These are phyloP conservation scores for Corydoras sp. DNA, from an alignment of 2,113 vertebrate genomes.

Conservation along the genomic window DNA sequence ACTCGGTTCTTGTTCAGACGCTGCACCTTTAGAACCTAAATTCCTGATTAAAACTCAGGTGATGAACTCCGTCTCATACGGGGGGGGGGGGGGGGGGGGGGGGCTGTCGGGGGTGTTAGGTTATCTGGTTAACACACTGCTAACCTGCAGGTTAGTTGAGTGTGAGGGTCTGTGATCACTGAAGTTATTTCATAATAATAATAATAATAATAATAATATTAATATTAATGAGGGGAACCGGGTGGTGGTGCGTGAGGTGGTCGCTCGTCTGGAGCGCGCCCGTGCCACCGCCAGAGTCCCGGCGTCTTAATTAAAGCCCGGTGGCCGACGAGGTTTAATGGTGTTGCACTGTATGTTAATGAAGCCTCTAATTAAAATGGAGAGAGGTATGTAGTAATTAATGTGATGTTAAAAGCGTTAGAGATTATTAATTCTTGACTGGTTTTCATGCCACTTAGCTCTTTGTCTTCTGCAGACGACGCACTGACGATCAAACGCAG, in stretches of 20 bases:
- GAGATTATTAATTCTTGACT: slow-evolving; percentile 35
- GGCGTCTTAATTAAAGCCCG: slow-evolving; percentile 37
- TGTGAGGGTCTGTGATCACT: too few relatives aligned
- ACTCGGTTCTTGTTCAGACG: background rate
- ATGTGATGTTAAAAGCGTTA: slow-evolving; percentile 38
- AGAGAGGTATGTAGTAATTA: slow-evolving; percentile 37
- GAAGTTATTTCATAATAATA: too few relatives aligned
- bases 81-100: too few relatives aligned
- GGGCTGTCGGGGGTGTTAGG: too few relatives aligned
- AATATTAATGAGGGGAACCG: too few relatives aligned
- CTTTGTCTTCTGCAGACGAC: slow-evolving; percentile 20
- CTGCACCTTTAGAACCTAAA: slow-evolving; percentile 17
- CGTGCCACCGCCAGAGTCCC: background rate
- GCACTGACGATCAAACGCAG: background rate
- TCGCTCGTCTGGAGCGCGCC: slow-evolving; percentile 16
- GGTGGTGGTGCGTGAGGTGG: slow-evolving; percentile 38
- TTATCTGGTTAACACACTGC: too few relatives aligned
- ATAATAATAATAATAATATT: too few relatives aligned
- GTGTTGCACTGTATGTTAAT: slow-evolving; percentile 39
- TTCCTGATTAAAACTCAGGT: too few relatives aligned
- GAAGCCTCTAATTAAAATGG: slow-evolving; percentile 37
- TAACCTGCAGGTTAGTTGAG: too few relatives aligned
- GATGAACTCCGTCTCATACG: too few relatives aligned
- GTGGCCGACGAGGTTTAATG: slow-evolving; percentile 17
- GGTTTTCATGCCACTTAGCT: slow-evolving; percentile 17